Base-by-base conservation (phyloP, 2,113 vertebrate genomes). In the Callospermophilus lateralis region DNA sequence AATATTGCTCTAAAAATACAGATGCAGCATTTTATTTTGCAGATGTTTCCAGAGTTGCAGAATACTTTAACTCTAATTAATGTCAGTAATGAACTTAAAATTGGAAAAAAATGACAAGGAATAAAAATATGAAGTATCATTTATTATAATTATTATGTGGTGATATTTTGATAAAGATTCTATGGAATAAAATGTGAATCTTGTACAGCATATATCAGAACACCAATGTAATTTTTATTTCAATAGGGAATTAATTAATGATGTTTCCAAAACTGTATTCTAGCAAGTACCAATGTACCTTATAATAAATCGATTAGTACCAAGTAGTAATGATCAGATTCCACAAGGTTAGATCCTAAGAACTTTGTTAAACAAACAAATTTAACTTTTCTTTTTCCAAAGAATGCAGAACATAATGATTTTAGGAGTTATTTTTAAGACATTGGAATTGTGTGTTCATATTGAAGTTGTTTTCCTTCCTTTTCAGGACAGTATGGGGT, bases 51-150 rank as follows among this genome's bases (percentile, higher is more conserved):
- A 61, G 32, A 70, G 17, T 89, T 96, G 22, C 58, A 86, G 94
- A 89, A 48, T 91, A 88, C 19, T 90, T 90, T 98, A 98, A 88
- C 19, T 90, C 88, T 98, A 98, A 97, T 97, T 95, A 98, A 93
- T 93, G 84, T 93, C 68, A 96, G 77, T 81, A 90, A 92, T 94
- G 45, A 97, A 92, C 95, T 95, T 67, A 78, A 96, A 96, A 58
- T 85, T 78, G 26, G 37, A 70, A 70, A 94, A 91, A 85, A 95
- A 94, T 95, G 88, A 89, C 55, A 96, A 34, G 51, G 9, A 93
- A 89, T 81, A 93, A 96, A 84, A 94, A 89, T 93, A 65, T 55
- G 39, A 93, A 86, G 4, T 92, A 81, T 96, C 55, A 80, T 73
- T 90, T 91, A 92, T 96, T 79, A 39, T 92, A 85, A 95, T 61